Evolutionary conservation across 2,888 invertebrate genomes (phyloP).

Genomic region (Oligia fasciuncula): DNA sequence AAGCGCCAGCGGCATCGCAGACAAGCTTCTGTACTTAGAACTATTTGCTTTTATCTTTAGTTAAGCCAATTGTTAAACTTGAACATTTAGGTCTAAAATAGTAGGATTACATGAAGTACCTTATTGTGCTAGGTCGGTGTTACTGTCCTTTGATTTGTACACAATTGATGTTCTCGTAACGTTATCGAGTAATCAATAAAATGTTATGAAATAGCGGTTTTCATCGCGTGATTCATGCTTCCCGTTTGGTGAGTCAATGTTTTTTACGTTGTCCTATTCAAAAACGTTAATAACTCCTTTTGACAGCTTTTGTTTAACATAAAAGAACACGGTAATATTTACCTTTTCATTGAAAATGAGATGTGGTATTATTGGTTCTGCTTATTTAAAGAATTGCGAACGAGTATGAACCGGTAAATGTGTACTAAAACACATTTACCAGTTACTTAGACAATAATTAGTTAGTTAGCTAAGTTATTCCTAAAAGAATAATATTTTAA

Average conservation of each 20-base stretch:
- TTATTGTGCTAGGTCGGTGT: constrained; percentile 32
- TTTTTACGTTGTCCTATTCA: constrained; percentile 57
- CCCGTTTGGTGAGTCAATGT: constrained; percentile 76
- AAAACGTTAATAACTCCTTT: constrained; percentile 59
- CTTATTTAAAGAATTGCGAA: constrained; percentile 29
- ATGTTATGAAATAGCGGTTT: constrained; percentile 82
- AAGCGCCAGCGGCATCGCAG: constrained; percentile 82
- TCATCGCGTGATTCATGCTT: constrained; percentile 78
- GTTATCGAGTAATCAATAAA: constrained; percentile 79
- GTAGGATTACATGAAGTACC: constrained; percentile 53
- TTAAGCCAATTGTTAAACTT: constrained; percentile 67
- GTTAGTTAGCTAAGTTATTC: background rate
- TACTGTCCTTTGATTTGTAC: constrained; percentile 69
- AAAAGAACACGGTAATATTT: constrained; percentile 42
- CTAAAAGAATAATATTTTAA: background rate
- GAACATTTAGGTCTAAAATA: constrained; percentile 57
- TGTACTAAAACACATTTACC: background rate
- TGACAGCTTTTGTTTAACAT: constrained; percentile 50
- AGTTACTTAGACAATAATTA: background rate
- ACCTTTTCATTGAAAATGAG: constrained; percentile 26
- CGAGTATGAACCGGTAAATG: constrained; percentile 17
- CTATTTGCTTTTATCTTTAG: constrained; percentile 71
- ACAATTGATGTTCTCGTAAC: constrained; percentile 75
- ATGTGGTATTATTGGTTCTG: constrained; percentile 6
- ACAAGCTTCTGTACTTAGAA: constrained; percentile 79